These are phyloP conservation scores for Spodoptera litura DNA, from an alignment of 1,140 invertebrate species.

Conservation along the genomic window DNA sequence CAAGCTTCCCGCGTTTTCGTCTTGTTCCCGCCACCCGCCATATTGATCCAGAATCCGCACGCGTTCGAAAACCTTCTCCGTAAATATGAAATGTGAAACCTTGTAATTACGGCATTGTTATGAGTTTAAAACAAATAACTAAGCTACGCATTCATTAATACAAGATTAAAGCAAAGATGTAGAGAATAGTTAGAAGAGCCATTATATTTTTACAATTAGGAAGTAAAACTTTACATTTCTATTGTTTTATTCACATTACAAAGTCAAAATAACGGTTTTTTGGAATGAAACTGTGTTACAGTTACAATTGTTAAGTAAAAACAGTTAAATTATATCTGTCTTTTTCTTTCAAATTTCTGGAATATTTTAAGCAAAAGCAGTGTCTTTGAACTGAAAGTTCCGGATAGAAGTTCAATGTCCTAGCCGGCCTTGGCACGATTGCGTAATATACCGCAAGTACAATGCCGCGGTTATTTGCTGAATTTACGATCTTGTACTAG, in stretches of 20 bases:
- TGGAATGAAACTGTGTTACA: background rate
- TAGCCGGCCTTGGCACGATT: slow-evolving; percentile 1
- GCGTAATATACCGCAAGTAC: slow-evolving; percentile 26
- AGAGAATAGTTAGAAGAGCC: background rate
- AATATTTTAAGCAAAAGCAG: too few relatives aligned
- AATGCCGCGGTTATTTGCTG: background rate
- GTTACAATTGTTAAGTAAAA: background rate
- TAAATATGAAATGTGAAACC: background rate
- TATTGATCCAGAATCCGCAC: slow-evolving; percentile 21
- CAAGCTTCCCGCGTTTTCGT: slow-evolving; percentile 27
- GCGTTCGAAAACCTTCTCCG: slow-evolving; percentile 22
- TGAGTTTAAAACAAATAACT: background rate
- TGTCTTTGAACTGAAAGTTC: background rate
- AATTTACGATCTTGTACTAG: background rate
- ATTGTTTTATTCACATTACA: too few relatives aligned
- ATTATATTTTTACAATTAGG: too few relatives aligned
- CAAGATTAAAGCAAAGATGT: background rate
- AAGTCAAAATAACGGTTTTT: too few relatives aligned
- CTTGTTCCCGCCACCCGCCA: slow-evolving; percentile 16
- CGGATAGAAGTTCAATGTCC: slow-evolving; percentile 11
- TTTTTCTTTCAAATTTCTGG: too few relatives aligned
- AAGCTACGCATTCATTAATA: background rate
- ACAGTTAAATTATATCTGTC: too few relatives aligned
- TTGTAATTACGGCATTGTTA: slow-evolving; percentile 11
- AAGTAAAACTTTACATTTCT: too few relatives aligned